These are phyloP conservation scores for Rhagium mordax DNA, from an alignment of 2,888 invertebrate species.

Conservation along the genomic window DNA sequence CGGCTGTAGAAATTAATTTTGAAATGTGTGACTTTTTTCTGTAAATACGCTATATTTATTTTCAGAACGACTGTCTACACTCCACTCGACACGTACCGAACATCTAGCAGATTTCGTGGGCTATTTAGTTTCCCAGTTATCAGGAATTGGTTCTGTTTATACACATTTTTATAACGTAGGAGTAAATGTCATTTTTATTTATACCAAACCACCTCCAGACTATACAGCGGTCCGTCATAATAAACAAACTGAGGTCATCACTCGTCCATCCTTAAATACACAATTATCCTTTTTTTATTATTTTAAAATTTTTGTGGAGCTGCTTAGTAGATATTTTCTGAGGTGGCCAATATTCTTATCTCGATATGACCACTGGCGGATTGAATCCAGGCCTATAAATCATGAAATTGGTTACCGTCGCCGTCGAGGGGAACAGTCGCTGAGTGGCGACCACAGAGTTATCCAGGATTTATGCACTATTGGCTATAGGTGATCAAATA, in stretches of 20 bases:
- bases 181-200: not conserved
- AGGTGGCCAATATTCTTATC: not conserved
- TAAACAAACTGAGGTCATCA: not conserved
- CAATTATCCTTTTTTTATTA: no score
- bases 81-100: conserved; percentile 7
- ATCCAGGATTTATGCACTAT: conserved; percentile 37
- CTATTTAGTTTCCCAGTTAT: not conserved
- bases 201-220: not conserved
- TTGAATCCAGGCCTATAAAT: not conserved
- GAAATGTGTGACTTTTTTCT: not conserved
- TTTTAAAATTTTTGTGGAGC: no score
- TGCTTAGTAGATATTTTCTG: no score
- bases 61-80: conserved; percentile 22
- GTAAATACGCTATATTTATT: conserved; percentile 13
- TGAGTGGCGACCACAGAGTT: conserved; percentile 26
- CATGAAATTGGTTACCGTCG: conserved; percentile 16
- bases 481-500: conserved; percentile 29
- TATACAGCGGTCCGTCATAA: not conserved
- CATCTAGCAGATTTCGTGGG: conserved; percentile 1
- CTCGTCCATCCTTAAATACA: not conserved
- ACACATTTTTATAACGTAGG: not conserved
- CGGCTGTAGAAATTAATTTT: not conserved
- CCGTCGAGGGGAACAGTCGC: conserved; percentile 24
- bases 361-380: not conserved
- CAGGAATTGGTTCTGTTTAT: not conserved